Evolutionary conservation across 2,797 vertebrate genomes (phyloP), one percentile per base, ranked within the genome.

Genomic region (Orientallactaga sibirica): DNA sequence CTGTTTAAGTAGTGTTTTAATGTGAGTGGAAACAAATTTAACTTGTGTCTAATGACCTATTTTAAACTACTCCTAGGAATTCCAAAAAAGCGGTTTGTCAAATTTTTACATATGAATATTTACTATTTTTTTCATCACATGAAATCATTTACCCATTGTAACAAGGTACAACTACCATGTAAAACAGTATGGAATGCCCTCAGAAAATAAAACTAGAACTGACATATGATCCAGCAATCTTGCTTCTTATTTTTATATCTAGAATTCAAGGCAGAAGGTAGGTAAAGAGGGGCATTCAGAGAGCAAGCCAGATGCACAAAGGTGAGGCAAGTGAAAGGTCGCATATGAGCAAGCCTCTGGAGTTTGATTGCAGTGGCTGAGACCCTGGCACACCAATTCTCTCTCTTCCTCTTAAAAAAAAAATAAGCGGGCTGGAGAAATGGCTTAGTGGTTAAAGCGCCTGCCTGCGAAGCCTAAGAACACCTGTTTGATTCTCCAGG

Each of bases 91-190:
- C n/a, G 77, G 12, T 90, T 73, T 91, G 73, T 22, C 58, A 29
- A 95, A 89, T 73, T 25, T 22, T 29, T n/a, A 94, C 9, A 48
- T 58, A 52, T 71, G 41, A 89, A 79, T 29, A 67, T 82, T 24
- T 89, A 96, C 25, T 19, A 81, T 76, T 74, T 92, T 11, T 86
- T 93, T 89, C 25, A 22, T 88, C 27, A 82, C 74, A 90, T 79
- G 73, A 91, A 88, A 61, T 79, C 11, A 82, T 77, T 83, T 77
- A 22, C 62, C 24, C 81, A 55, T 86, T 81, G 4, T 71, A 80
- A 90, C 41, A 64, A 80, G 16, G 8, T 82, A 0, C 20, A 82
- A 64, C n/a, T n/a, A 4, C 58, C 68, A 7, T 43, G 29, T 20
- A 81, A 87, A 97, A 71, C 41, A 90, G 68, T 58, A 37, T 58